Base-by-base conservation (phyloP, 2,888 invertebrate species). In the Lysandra coridon region DNA sequence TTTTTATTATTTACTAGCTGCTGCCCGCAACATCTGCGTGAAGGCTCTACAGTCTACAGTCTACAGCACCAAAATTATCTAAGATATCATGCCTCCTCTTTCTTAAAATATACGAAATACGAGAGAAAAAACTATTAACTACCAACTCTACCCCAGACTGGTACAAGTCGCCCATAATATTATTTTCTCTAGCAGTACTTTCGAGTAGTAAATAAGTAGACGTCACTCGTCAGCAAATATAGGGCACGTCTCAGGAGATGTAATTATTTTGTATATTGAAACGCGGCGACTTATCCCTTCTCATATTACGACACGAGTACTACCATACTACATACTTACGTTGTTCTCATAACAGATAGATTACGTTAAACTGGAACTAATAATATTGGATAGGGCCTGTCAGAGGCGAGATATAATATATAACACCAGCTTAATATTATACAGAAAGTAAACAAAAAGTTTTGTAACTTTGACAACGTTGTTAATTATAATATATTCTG, bases 211-310 rank as follows among this genome's bases (percentile, higher is more conserved):
- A 64, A 37, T 17, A 69, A 69, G 69, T 5, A 69, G 33, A 69
- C 33, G 14, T 69, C 69, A 33, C 1, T 30, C 33, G 14, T 69
- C 69, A 33, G 5, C 30, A 33, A 53, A 76, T 76, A 37, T 76
- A 14, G 76, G 76, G 1, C 53, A 57, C 30, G 53, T 53, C 76
- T 76, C 76, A 1, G 14, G 76, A 57, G 76, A 76, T 14, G 76
- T 76, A 53, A 57, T 76, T 76, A 76, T 76, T 76, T 76, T 76
- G 76, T 33, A 76, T 57, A 57, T 76, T 14, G 75, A 49, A 49
- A 76, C 74, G 23, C 23, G 30, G n/a, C 33, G 17, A 12, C 75
- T 49, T 53, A 33, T 76, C 76, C 76, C 76, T 76, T 76, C 76
- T 33, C 76, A 69, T 69, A 69, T 69, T 69, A 17, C 69, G 69